These are phyloP conservation scores for Hydrotaea cyrtoneurina DNA, from an alignment of 2,888 invertebrate species.

Conservation along the genomic window DNA sequence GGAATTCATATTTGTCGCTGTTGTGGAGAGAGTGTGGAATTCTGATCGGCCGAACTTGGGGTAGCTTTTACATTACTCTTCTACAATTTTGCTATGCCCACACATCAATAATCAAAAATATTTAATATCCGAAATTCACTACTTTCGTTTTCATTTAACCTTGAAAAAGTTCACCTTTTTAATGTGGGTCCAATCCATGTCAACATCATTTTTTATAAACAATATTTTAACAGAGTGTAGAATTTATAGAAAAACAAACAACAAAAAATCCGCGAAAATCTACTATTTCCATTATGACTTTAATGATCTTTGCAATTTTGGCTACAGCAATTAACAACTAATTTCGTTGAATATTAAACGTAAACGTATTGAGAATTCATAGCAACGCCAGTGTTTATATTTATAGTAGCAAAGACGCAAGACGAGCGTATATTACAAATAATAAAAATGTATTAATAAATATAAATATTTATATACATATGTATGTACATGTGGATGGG, in stretches of 20 bases:
- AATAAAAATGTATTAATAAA: conserved; percentile 25
- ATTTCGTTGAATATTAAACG: conserved; percentile 21
- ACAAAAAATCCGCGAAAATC: background rate
- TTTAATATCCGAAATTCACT: too few species aligned
- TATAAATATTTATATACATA: background rate
- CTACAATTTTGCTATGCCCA: too few species aligned
- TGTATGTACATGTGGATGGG: background rate
- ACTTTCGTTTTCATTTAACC: too few species aligned
- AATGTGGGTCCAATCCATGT: too few species aligned
- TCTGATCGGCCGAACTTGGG: too few species aligned
- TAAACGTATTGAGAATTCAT: background rate
- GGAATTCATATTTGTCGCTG: too few species aligned
- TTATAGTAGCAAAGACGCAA: background rate
- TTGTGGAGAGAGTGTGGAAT: too few species aligned
- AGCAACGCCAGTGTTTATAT: background rate
- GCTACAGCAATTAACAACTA: conserved; percentile 17
- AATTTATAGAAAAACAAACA: background rate
- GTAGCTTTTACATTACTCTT: too few species aligned
- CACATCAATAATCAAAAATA: too few species aligned
- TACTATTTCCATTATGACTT: background rate
- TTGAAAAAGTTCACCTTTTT: too few species aligned
- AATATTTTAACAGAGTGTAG: too few species aligned
- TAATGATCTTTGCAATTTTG: conserved; percentile 7
- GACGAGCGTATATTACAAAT: conserved; percentile 9
- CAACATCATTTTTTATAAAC: too few species aligned